Conservation (phyloP, 2,888 invertebrate species). For the Cheilosia pagana region DNA sequence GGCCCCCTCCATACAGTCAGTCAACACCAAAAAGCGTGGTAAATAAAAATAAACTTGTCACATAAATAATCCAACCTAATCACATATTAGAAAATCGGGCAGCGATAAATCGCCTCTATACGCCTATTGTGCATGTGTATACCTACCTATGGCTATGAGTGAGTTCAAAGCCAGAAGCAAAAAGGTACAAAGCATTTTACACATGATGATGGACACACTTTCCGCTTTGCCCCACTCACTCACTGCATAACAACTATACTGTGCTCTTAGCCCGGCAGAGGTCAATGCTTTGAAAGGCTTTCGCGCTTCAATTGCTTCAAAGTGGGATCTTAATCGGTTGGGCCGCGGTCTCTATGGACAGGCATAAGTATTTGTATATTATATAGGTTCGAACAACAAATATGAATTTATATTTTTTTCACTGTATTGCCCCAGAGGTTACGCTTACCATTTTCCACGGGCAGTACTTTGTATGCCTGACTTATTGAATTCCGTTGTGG, state of each 20-base stretch:
- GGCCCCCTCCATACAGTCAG: not conserved
- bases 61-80: slow-evolving; percentile 57
- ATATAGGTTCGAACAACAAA: slow-evolving; percentile 5
- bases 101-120: slow-evolving; percentile 38
- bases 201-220: slow-evolving; percentile 8
- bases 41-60: slow-evolving; percentile 45
- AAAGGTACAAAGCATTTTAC: not conserved
- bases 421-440: slow-evolving; percentile 35
- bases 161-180: slow-evolving; percentile 5
- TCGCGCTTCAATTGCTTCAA: slow-evolving; percentile 52
- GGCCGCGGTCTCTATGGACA: not conserved
- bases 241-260: slow-evolving; percentile 26
- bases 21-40: not conserved
- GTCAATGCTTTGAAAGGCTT: slow-evolving; percentile 60
- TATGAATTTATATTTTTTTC: slow-evolving; percentile 4
- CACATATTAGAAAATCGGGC: slow-evolving; percentile 36
- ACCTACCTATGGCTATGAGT: too few species aligned
- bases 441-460: slow-evolving; percentile 58
- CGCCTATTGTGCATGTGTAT: slow-evolving; percentile 8
- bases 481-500: slow-evolving; percentile 46
- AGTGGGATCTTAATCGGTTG: slow-evolving; percentile 43
- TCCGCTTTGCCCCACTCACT: not conserved
- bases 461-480: slow-evolving; percentile 33
- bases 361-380: not conserved
- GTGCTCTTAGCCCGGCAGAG: slow-evolving; percentile 14